phyloP scores from a whole-genome alignment of 2,888 invertebrate species.

The Platynereis dumerilii region DNA sequence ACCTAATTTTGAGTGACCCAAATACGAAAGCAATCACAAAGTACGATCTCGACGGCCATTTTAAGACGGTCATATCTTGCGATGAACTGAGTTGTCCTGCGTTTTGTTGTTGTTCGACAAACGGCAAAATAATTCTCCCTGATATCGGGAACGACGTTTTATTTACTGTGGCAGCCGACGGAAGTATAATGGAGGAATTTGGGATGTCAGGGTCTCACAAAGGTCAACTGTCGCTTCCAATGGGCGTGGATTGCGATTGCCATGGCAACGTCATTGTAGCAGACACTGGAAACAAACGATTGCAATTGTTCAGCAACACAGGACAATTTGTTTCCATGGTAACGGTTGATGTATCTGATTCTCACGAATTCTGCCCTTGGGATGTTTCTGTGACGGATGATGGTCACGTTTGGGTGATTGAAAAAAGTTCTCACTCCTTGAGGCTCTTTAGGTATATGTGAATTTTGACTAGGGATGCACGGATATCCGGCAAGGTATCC shows the following conservation, averaged over 20 bases:
- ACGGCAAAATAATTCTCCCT: not conserved
- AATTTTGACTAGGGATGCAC: too few species aligned
- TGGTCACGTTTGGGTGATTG: slow-evolving; percentile 1
- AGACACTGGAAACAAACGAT: slow-evolving; percentile 1
- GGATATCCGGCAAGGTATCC: too few species aligned
- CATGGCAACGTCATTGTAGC: slow-evolving; percentile 4
- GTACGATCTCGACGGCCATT: not conserved
- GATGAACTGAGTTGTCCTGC: not conserved
- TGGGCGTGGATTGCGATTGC: not conserved
- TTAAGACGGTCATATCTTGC: slow-evolving; percentile 3
- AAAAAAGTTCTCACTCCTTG: not conserved
- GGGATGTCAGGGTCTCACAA: not conserved
- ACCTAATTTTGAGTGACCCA: slow-evolving; percentile 1
- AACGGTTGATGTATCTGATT: not conserved
- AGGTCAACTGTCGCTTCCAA: slow-evolving; percentile 1
- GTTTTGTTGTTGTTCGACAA: not conserved
- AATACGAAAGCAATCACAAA: not conserved
- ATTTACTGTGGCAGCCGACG: not conserved
- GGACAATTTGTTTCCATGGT: slow-evolving; percentile 3
- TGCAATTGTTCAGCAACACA: not conserved
- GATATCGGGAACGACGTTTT: slow-evolving; percentile 1
- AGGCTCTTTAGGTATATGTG: not conserved
- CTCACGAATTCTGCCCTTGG: not conserved
- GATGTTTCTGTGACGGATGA: slow-evolving; percentile 2
- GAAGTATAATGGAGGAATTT: slow-evolving; percentile 1